phyloP scores from a whole-genome alignment of 2,113 vertebrate genomes.

The Sinocyclocheilus maitianheensis region DNA sequence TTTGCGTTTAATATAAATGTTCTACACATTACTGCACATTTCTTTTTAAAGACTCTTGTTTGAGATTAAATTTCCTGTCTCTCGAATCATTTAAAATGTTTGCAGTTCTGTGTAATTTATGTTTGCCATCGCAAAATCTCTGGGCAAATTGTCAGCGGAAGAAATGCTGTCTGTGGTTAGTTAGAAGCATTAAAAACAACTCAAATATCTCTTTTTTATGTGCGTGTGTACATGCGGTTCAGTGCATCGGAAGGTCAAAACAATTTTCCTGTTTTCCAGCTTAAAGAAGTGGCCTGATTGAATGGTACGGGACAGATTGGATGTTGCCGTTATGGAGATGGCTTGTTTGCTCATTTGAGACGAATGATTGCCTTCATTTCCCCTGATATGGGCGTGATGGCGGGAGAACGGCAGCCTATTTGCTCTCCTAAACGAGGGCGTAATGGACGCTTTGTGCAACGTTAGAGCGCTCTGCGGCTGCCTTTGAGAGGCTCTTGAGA shows the following conservation, averaged over 20 bases:
- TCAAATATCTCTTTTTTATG: neutral
- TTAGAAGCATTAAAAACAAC: conserved; percentile 24
- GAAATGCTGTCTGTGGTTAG: conserved; percentile 6
- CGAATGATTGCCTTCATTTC: conserved; percentile 46
- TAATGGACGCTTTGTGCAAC: conserved; percentile 34
- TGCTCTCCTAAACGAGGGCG: conserved; percentile 37
- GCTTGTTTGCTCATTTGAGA: conserved; percentile 52
- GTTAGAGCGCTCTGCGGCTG: neutral
- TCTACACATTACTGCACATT: neutral
- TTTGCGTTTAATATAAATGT: conserved; percentile 32
- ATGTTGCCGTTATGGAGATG: conserved; percentile 46
- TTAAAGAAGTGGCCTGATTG: conserved; percentile 50
- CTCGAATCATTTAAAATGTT: neutral
- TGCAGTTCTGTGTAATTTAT: conserved; percentile 20
- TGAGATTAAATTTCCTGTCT: neutral
- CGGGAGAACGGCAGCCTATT: conserved; percentile 35
- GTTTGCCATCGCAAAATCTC: neutral
- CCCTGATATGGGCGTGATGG: conserved; percentile 41
- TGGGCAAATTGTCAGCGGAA: neutral
- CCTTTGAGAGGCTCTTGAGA: conserved; percentile 36
- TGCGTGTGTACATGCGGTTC: neutral
- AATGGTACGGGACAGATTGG: conserved; percentile 45
- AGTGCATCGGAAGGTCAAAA: conserved; percentile 28
- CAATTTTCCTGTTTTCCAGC: conserved; percentile 39
- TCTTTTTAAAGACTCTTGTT: conserved; percentile 9